These are phyloP conservation scores for Antheraea assamensis DNA, from an alignment of 2,888 invertebrate genomes.

Conservation along the genomic window DNA sequence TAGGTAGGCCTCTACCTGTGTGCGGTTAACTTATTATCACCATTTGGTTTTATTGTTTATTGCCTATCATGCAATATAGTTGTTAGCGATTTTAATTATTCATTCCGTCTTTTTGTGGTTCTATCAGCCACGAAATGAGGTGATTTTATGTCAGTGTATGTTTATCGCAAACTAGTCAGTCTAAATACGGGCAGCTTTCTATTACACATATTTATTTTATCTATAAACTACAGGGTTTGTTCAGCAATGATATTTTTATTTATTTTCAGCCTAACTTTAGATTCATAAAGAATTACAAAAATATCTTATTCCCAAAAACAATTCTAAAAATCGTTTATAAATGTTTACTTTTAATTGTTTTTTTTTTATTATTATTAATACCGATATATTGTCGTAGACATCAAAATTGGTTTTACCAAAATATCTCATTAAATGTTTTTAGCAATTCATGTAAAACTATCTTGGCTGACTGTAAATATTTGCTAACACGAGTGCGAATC, in stretches of 20 bases:
- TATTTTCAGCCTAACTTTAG: background rate
- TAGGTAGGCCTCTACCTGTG: background rate
- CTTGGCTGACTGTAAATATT: background rate
- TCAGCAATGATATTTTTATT: background rate
- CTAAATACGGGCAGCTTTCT: background rate
- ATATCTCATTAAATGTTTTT: background rate
- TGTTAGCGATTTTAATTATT: too few relatives aligned
- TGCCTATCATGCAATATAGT: too few relatives aligned
- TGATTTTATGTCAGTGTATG: background rate
- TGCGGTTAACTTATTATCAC: background rate
- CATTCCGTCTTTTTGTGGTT: too few relatives aligned
- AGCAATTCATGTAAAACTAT: background rate
- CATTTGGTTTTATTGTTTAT: background rate
- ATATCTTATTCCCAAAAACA: too few relatives aligned
- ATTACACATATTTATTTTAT: background rate
- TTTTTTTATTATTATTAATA: too few relatives aligned
- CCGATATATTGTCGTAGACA: background rate
- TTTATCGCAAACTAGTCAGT: background rate
- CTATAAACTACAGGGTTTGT: background rate
- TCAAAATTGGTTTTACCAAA: background rate
- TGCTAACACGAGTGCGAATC: constrained; percentile 1
- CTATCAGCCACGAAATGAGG: too few relatives aligned
- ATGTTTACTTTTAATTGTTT: too few relatives aligned
- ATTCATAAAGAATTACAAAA: too few relatives aligned
- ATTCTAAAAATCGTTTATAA: background rate